These are phyloP conservation scores for Nomada flava DNA, from an alignment of 2,888 invertebrate species.

Conservation along the genomic window DNA sequence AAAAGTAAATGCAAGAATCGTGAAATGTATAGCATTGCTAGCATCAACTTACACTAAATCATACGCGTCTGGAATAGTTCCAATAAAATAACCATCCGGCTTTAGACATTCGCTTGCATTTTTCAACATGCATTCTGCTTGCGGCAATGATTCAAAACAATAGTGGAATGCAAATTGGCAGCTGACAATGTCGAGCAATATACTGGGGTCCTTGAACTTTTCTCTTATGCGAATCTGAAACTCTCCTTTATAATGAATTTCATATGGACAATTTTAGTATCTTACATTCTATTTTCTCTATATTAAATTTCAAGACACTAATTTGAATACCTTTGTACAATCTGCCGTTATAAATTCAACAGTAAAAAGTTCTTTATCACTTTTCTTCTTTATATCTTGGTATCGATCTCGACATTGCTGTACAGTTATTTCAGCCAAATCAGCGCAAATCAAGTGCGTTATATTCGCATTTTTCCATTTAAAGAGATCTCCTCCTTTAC, in stretches of 20 bases:
- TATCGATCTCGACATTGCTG: slow-evolving; percentile 95
- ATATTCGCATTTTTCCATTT: slow-evolving; percentile 96
- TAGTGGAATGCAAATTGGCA: slow-evolving; percentile 99
- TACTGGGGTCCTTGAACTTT: slow-evolving; percentile 91
- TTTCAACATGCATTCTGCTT: slow-evolving; percentile 96
- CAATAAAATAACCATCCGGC: slow-evolving; percentile 97
- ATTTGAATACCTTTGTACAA: slow-evolving; percentile 89
- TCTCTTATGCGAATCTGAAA: slow-evolving; percentile 88
- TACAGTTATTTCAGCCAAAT: slow-evolving; percentile 96
- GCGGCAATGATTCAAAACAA: slow-evolving; percentile 94
- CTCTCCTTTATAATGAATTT: slow-evolving; percentile 70
- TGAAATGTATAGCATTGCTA: background rate
- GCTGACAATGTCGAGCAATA: slow-evolving; percentile 95
- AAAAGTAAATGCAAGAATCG: background rate
- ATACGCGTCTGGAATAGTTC: slow-evolving; percentile 97
- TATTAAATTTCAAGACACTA: background rate
- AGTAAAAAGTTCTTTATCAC: slow-evolving; percentile 86
- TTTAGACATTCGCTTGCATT: slow-evolving; percentile 96
- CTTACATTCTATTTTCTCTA: too few relatives aligned
- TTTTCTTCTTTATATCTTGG: slow-evolving; percentile 87
- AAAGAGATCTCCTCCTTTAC: slow-evolving; percentile 99
- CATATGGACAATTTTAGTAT: slow-evolving; percentile 56
- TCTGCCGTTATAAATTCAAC: slow-evolving; percentile 97
- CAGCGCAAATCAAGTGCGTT: slow-evolving; percentile 93
- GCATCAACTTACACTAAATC: slow-evolving; percentile 91